Base-by-base conservation (phyloP, 2,113 vertebrate genomes). In the Sardina pilchardus region DNA sequence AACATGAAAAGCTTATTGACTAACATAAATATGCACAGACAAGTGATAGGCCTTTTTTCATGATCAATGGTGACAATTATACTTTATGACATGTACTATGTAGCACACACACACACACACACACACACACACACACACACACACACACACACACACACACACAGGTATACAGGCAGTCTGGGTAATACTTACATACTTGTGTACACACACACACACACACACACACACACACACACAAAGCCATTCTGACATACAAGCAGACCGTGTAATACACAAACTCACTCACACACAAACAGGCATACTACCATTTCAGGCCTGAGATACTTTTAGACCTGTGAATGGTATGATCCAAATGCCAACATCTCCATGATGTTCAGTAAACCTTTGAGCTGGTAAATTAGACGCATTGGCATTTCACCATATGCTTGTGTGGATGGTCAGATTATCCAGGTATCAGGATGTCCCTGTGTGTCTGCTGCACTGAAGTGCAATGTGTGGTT, bases 1-100 rank as follows among this genome's bases (percentile, higher is more conserved):
- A 78, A 78, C 71, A 78, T 78, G 34, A 16, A 78, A 78, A 34
- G 71, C 71, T 78, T 78, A 36, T 78, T 36, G 71, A 78, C 12
- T 36, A 36, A 78, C 71, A 78, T 16, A 34, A 17, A 78, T 34
- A 59, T 59, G 53, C 19, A n/a, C n/a, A 63, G 59, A 63, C 21
- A 78, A 36, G 30, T 75, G 12, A 34, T 75, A 63, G 21, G n/a
- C 21, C 59, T 30, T 71, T 75, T 67, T 75, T 14, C 67, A 34
- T 9, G n/a, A 71, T 8, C 26, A 71, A 71, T 26, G 9, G n/a
- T 36, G 12, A 78, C 71, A 78, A 36, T 78, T 34, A 67, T 16
- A 12, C 30, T 71, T 8, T 63, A 26, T 34, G 26, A 6, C 26
- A 71, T 30, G 63, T 71, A 12, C 63, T 71, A 6, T 71, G 63